Evolutionary conservation across 1,140 invertebrate species (phyloP).

Genomic region (Nasonia vitripennis): DNA sequence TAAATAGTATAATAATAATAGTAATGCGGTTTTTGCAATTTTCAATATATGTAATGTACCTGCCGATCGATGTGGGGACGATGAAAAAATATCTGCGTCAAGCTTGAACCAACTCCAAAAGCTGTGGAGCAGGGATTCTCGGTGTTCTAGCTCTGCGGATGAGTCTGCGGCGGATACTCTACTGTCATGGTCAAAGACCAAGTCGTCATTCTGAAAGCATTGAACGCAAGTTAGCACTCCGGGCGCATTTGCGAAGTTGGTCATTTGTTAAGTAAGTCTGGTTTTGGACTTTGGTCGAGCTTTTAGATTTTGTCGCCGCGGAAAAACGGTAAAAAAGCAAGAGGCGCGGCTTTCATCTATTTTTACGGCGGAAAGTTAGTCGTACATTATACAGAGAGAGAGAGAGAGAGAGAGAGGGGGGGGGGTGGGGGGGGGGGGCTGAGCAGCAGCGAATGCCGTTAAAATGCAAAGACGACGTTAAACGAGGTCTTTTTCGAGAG

Average conservation of each 20-base stretch:
- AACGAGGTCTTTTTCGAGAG: constrained; percentile 67
- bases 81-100: constrained; percentile 12
- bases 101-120: constrained; percentile 51
- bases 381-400: not conserved
- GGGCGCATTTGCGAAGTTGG: no score
- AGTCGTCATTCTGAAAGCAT: constrained; percentile 67
- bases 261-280: no score
- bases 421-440: no score
- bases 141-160: constrained; percentile 57
- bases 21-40: not conserved
- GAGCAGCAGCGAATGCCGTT: constrained; percentile 59
- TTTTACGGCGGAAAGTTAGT: constrained; percentile 38
- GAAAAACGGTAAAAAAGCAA: no score
- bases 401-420: no score
- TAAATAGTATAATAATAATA: no score
- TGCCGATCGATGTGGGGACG: not conserved
- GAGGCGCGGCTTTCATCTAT: constrained; percentile 10
- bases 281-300: no score
- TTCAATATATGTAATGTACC: not conserved
- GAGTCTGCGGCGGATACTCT: constrained; percentile 51
- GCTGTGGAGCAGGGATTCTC: constrained; percentile 62
- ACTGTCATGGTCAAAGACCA: constrained; percentile 67
- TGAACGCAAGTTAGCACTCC: not conserved
- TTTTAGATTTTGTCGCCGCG: no score
- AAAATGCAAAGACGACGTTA: constrained; percentile 74